Base-by-base conservation (phyloP, 2,113 vertebrate species). In the Octodon degus region DNA sequence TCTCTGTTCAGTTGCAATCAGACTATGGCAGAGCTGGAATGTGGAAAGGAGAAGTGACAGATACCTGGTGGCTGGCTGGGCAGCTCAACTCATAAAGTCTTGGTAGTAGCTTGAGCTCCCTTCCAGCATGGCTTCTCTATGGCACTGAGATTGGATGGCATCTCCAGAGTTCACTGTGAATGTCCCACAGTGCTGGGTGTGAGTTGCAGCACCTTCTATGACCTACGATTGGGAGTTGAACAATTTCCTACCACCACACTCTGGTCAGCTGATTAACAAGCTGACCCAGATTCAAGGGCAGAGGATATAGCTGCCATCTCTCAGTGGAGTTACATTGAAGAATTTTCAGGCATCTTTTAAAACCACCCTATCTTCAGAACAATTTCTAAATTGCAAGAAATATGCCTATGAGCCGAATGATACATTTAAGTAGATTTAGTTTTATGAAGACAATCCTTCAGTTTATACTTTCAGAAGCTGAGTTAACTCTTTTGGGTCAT, bases 351-450 rank as follows among this genome's bases (percentile, higher is more conserved):
- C 5, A 30, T 40, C 1, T 93, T 87, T 89, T 50, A 80, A 94
- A 94, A 72, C 6, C 37, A 79, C 24, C 34, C 17, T 32, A 7
- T 70, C 22, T 84, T 53, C 62, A 47, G 62, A 88, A 24, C 16
- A 92, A 12, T 79, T 92, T 16, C 8, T 3, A 47, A 79, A 82
- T 60, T 67, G n/a, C n/a, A 19, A 85, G 74, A 74, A 82, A 65
- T 13, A 34, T 87, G 43, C 65, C 20, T 68, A 8, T 55, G 53
- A 22, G 84, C 43, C 93, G n/a, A 82, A 62, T 65, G 43, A 55
- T 86, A 50, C 53, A 86, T 65, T 82, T 91, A 84, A 87, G 27
- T 90, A 86, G 72, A 63, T 7, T 92, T 95, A 22, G n/a, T 60
- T 96, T 94, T 37, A 12, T 92, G 67, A 96, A 50, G 53, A 80